Conservation (phyloP, 2,797 vertebrate genomes). For the Macropus fuliginosus region DNA sequence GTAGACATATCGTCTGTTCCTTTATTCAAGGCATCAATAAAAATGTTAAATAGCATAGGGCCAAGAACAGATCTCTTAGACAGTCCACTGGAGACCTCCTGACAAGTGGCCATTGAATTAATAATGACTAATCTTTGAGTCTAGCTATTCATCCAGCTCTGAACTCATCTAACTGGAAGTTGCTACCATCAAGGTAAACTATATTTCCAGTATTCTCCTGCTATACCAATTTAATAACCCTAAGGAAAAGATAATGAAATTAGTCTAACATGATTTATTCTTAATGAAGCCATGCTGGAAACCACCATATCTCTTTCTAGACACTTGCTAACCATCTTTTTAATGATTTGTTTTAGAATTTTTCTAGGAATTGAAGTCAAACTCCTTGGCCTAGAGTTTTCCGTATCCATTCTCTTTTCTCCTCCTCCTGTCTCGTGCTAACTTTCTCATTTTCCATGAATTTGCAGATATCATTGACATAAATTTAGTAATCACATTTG, state of each 20-base stretch:
- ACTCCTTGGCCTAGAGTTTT: background rate
- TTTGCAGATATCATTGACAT: background rate
- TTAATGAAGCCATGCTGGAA: background rate
- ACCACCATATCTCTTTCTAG: background rate
- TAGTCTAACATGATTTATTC: background rate
- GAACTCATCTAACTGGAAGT: background rate
- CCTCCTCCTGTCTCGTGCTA: background rate
- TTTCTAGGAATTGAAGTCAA: background rate
- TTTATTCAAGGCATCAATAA: background rate
- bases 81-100: background rate
- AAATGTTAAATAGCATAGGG: background rate
- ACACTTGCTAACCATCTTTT: background rate
- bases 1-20: background rate
- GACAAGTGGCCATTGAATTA: background rate
- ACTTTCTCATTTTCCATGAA: background rate
- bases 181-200: background rate
- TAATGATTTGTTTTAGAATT: background rate
- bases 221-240: background rate
- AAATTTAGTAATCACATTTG: background rate
- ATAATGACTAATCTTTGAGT: background rate
- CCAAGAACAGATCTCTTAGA: background rate
- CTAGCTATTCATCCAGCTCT: background rate
- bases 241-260: background rate
- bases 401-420: background rate
- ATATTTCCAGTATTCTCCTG: background rate